Base-by-base conservation (phyloP, 2,888 invertebrate species). In the Diplazon laetatorius region DNA sequence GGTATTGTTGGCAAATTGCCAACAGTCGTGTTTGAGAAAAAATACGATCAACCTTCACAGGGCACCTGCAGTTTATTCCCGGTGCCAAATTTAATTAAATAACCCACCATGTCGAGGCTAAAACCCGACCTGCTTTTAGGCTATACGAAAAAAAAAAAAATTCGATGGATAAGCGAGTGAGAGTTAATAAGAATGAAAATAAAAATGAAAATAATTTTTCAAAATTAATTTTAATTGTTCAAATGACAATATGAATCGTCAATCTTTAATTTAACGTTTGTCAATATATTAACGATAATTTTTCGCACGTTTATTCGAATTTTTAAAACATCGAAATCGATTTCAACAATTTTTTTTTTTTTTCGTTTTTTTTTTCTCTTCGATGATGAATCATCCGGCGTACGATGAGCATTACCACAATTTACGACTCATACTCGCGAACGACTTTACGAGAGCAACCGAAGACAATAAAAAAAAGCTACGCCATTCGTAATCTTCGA, bases 1-100 rank as follows among this genome's bases (percentile, higher is more conserved):
- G 73, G 70, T 74, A 70, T 82, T 74, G 76, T 82, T 85, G 84
- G 83, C 80, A 2, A 14, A 20, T 22, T 74, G 82, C 84, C 85
- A 83, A 62, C n/a, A 30, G 52, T 62, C 25, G 65, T 37, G 75
- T 22, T 63, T 18, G 65, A 55, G 63, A 79, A 82, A n/a, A 85
- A 83, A 80, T 82, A 83, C 74, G 65, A 69, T 70, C 71, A 70
- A 74, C 74, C 78, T 70, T 74, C 74, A 9, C 66, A 55, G 70
- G 74, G 74, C 78, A 78, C 68, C 68, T 77, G 77, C 72, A 68
- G 65, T 50, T 60, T 74, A 18, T 68, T 69, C 30, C 37, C 20
- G 48, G 66, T 77, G 77, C 70, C 55, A 79, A 78, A 81, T 76
- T 74, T 55, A 69, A 78, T 73, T 52, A 74, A 68, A 69, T 69